Evolutionary conservation across 1,140 invertebrate species (phyloP).

Genomic region (Pantala flavescens): DNA sequence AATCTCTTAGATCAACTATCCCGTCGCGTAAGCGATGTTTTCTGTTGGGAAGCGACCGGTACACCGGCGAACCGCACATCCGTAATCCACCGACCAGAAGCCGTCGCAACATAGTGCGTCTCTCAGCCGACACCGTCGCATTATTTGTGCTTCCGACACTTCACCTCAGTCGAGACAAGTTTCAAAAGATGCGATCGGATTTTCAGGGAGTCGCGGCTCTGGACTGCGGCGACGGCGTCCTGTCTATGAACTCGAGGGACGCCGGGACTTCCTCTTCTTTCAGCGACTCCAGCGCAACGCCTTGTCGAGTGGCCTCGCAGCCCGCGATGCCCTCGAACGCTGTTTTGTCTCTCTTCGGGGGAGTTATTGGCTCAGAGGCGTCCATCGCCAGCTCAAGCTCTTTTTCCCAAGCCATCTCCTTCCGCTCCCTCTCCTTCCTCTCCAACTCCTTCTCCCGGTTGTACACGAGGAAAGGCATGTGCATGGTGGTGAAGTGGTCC

Average conservation of each 20-base stretch:
- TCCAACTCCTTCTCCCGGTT: slow-evolving; percentile 58
- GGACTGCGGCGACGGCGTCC: neutral
- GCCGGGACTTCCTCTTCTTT: neutral
- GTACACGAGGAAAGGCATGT: slow-evolving; percentile 51
- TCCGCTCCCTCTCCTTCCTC: slow-evolving; percentile 40
- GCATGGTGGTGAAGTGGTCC: slow-evolving; percentile 29
- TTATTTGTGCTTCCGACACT: too few species aligned
- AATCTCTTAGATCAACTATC: too few species aligned
- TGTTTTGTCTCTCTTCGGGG: neutral
- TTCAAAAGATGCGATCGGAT: too few species aligned
- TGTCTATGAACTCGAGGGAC: neutral
- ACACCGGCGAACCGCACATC: too few species aligned
- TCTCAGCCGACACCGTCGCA: too few species aligned
- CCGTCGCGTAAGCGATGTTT: too few species aligned
- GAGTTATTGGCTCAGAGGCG: neutral
- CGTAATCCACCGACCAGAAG: too few species aligned
- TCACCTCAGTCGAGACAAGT: too few species aligned
- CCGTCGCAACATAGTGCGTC: too few species aligned
- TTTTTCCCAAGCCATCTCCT: slow-evolving; percentile 58
- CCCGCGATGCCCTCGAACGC: neutral
- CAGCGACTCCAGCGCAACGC: neutral
- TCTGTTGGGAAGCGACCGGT: too few species aligned
- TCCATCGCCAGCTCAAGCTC: slow-evolving; percentile 37
- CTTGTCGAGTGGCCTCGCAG: neutral
- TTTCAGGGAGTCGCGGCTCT: neutral